Percentiles rank a stretch among this genome's conserved stretches.
Conservation (phyloP, 2,113 vertebrate genomes). For the Pangasianodon hypophthalmus region DNA sequence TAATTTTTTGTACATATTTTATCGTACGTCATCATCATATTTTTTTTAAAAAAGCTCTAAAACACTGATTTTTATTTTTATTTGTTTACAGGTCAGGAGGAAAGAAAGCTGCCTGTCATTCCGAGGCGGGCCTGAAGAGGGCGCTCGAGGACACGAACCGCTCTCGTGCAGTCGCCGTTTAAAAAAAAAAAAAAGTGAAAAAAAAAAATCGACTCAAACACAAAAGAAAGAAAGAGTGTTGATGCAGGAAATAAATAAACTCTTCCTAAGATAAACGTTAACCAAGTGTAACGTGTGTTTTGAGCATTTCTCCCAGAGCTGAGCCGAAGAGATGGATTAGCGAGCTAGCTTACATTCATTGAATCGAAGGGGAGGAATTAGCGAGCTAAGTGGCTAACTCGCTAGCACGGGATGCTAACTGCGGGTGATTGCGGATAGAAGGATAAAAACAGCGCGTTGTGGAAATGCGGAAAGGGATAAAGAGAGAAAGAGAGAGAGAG, state of each 20-base stretch:
- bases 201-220: background rate
- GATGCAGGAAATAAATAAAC: background rate
- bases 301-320: background rate
- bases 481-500: background rate
- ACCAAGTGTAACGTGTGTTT: background rate
- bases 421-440: background rate
- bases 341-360: conserved; percentile 21
- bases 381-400: conserved; percentile 30
- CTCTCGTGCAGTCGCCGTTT: conserved; percentile 24
- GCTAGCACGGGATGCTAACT: conserved; percentile 47
- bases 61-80: background rate
- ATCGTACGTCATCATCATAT: too few species aligned
- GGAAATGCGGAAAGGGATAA: background rate
- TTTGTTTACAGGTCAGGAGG: background rate
- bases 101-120: conserved; percentile 30
- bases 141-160: conserved; percentile 29
- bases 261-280: background rate
- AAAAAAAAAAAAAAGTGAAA: conserved; percentile 11
- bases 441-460: too few species aligned
- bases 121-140: conserved; percentile 47
- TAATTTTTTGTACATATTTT: background rate
- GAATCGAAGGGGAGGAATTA: conserved; percentile 43
- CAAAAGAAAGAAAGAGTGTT: background rate
- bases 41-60: background rate
- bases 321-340: background rate